phyloP scores from a whole-genome alignment of 2,113 vertebrate genomes.

The Argyrosomus japonicus region DNA sequence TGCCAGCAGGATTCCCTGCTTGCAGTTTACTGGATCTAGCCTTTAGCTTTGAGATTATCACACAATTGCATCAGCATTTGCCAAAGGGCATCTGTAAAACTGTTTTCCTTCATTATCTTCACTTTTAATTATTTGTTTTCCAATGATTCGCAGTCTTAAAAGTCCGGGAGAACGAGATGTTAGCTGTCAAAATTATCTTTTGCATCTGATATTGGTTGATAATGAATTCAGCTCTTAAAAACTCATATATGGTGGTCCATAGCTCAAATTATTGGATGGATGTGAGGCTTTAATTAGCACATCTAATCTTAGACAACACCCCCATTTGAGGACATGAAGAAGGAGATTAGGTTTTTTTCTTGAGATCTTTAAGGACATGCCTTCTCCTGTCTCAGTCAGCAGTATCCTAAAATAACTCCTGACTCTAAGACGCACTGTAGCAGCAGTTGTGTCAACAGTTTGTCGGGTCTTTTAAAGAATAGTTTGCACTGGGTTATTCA shows the following conservation, averaged over 20 bases:
- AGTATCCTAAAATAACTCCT: slow-evolving; percentile 47
- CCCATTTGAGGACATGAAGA: slow-evolving; percentile 28
- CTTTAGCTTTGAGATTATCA: neutral
- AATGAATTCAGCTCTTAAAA: neutral
- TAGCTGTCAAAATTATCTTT: neutral
- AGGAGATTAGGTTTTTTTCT: slow-evolving; percentile 60
- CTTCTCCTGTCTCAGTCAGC: slow-evolving; percentile 21
- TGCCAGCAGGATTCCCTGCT: neutral
- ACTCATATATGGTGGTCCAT: neutral
- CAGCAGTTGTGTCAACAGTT: neutral
- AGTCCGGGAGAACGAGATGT: neutral
- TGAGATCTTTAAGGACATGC: slow-evolving; percentile 42
- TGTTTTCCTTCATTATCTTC: neutral
- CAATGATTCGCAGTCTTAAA: neutral
- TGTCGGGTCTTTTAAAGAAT: neutral
- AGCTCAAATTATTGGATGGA: neutral
- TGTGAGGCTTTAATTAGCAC: slow-evolving; percentile 54
- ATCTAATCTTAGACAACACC: slow-evolving; percentile 58
- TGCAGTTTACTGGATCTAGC: neutral
- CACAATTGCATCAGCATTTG: neutral
- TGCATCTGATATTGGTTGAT: neutral
- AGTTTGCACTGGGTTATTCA: neutral
- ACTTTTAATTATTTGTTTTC: neutral
- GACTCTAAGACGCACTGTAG: neutral
- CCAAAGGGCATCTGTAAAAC: neutral